Evolutionary conservation across 2,888 invertebrate genomes (phyloP).

Genomic region (Tetragonisca angustula): DNA sequence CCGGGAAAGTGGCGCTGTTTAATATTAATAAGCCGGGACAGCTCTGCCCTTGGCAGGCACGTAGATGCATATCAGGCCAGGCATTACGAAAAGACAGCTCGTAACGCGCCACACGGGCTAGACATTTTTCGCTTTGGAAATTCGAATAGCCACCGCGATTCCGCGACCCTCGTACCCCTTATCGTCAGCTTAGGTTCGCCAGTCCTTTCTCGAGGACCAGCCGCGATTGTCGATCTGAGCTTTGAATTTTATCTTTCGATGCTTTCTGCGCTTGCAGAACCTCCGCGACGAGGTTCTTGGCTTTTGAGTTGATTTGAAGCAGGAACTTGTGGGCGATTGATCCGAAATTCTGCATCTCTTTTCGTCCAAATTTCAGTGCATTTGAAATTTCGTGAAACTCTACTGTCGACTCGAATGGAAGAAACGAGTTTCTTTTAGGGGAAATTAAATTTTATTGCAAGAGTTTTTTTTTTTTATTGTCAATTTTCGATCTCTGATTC

Average conservation of each 20-base stretch:
- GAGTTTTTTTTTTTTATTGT: no score
- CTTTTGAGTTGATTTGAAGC: no score
- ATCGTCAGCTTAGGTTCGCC: neutral
- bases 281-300: no score
- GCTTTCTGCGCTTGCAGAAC: neutral
- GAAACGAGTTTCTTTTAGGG: neutral
- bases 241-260: neutral
- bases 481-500: no score
- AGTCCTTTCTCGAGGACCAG: neutral
- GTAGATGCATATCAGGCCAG: slow-evolving; percentile 82
- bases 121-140: slow-evolving; percentile 55
- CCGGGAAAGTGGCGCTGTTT: slow-evolving; percentile 79
- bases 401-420: neutral
- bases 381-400: no score
- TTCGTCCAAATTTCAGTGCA: no score
- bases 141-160: slow-evolving; percentile 55
- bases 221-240: neutral
- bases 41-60: slow-evolving; percentile 81
- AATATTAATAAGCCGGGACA: slow-evolving; percentile 82
- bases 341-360: no score
- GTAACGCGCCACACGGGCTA: slow-evolving; percentile 50
- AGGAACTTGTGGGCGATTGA: no score
- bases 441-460: no score
- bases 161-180: slow-evolving; percentile 4
- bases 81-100: slow-evolving; percentile 80